phyloP scores from a whole-genome alignment of 2,113 vertebrate genomes.

The Choloepus hoffmanni region DNA sequence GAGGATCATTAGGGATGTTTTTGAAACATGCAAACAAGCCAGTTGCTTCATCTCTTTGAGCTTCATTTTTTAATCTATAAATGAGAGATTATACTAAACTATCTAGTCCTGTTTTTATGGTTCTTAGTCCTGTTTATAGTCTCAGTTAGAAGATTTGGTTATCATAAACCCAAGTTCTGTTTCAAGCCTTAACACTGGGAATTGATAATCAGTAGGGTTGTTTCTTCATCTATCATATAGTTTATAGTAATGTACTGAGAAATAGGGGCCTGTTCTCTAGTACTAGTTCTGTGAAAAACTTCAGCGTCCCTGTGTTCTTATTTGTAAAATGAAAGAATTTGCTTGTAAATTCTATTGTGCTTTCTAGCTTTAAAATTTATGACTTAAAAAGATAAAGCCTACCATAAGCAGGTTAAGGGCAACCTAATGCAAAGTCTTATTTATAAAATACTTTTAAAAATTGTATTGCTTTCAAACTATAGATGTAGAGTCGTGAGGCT shows the following conservation, averaged over 20 bases:
- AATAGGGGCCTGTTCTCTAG: neutral
- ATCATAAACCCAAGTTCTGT: neutral
- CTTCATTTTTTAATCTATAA: neutral
- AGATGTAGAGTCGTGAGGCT: neutral
- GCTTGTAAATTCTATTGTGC: neutral
- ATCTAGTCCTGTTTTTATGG: neutral
- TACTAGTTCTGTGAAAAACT: neutral
- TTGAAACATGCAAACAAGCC: slow-evolving; percentile 33
- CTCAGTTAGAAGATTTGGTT: neutral
- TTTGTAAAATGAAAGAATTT: neutral
- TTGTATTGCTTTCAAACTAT: slow-evolving; percentile 1
- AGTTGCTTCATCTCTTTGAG: neutral
- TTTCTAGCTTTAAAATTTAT: neutral
- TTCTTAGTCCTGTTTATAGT: neutral
- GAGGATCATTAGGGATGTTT: neutral
- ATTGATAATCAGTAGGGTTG: neutral
- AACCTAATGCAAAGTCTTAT: neutral
- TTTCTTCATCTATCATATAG: neutral
- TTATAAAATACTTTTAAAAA: neutral
- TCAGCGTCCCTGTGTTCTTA: neutral
- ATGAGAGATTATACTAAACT: neutral
- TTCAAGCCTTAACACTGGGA: neutral
- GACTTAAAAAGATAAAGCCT: neutral
- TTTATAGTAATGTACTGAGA: neutral
- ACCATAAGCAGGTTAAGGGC: neutral